Evolutionary conservation across 2,888 invertebrate species (phyloP), one percentile per base, ranked within the genome.

Genomic region (Eudasyphora cyanicolor): DNA sequence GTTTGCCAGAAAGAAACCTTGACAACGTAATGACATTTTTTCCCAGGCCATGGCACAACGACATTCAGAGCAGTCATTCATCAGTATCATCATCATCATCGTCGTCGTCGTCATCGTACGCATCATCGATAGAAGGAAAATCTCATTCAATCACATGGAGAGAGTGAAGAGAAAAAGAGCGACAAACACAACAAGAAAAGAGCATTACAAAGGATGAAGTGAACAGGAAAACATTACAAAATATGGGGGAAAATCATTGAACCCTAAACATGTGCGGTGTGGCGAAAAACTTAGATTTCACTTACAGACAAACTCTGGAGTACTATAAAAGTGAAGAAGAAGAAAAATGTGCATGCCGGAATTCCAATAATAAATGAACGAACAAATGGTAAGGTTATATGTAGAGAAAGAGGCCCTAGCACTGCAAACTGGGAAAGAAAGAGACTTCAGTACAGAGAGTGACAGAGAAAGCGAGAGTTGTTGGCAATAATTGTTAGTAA

Each of bases 11-110:
- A 67, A 24, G 67, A 54, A 76, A 73, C 67, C 35, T 57, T 81
- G 73, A 73, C 81, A 81, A 49, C 19, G 67, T 76, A 45, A 64
- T 73, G 71, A 73, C 54, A 81, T 17, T 67, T 67, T 70, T 64
- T 73, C 45, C 51, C 57, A 73, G 10, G 10, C 32, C 51, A 45
- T 45, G 51, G 51, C 35, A 38, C 38, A 35, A 4, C 14, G n/a
- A 24, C 24, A 17, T 38, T 38, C 67, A 21, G 38, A 19, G 19
- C 19, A 19, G 14, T 0, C 64, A 64, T 64, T 32, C 64, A 64
- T 64, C 64, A 35, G 8, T 29, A 29, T n/a, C 14, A 62, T 38
- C 42, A 45, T 45, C 45, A 67, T 21, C 19, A 19, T 10, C 64
- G 19, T 17, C 62, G 24, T 14, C 3, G 4, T 14, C 4, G 24